Percentiles rank a stretch among this genome's conserved stretches.
Evolutionary conservation across 2,113 vertebrate genomes (phyloP).

Genomic region (Isurus oxyrinchus): DNA sequence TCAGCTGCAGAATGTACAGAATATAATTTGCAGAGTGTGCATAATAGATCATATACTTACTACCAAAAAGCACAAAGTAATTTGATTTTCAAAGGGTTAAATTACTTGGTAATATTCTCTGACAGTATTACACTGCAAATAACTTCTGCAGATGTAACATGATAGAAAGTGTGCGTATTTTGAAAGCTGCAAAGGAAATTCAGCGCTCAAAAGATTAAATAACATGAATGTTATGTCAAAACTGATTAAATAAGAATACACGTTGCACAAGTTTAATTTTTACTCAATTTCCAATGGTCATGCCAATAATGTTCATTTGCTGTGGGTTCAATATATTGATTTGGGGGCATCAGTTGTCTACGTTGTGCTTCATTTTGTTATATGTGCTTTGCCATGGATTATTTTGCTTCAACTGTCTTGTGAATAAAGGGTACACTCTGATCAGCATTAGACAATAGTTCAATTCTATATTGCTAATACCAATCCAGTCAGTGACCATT

Average conservation of each 20-base stretch:
- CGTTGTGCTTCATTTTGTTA: neutral
- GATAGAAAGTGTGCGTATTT: slow-evolving; percentile 32
- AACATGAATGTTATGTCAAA: slow-evolving; percentile 34
- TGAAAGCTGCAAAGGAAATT: slow-evolving; percentile 33
- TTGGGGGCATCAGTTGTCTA: neutral
- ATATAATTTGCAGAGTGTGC: neutral
- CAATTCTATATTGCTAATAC: too few relatives aligned
- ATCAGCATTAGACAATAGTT: neutral
- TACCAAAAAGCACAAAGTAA: neutral
- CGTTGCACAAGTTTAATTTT: neutral
- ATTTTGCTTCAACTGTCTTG: neutral
- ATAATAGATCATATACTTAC: too few relatives aligned
- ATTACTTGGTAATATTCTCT: neutral
- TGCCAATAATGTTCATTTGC: neutral
- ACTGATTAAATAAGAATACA: slow-evolving; percentile 2
- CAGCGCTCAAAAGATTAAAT: slow-evolving; percentile 30
- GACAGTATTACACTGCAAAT: slow-evolving; percentile 10
- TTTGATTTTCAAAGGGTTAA: neutral
- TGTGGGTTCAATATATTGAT: too few relatives aligned
- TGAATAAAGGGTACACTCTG: neutral
- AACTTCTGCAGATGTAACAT: slow-evolving; percentile 29
- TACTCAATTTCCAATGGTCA: neutral
- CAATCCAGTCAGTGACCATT: neutral
- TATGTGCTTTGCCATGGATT: neutral
- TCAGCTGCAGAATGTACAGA: neutral